These are phyloP conservation scores for Eupithecia inturbata DNA, from an alignment of 2,888 invertebrate species.

Conservation along the genomic window DNA sequence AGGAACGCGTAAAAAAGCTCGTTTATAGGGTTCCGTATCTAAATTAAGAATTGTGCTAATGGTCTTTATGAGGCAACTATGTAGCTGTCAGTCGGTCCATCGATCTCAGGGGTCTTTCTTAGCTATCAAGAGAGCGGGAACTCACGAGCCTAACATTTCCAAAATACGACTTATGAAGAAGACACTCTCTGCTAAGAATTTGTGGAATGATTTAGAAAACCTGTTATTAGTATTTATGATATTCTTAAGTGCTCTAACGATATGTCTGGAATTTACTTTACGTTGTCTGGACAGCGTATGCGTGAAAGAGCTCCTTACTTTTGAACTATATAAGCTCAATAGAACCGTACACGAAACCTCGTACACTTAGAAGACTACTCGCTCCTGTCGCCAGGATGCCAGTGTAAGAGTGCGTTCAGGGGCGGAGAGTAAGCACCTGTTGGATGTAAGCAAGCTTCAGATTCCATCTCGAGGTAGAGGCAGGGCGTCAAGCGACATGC, in stretches of 20 bases:
- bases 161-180: background rate
- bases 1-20: conserved; percentile 25
- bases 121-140: background rate
- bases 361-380: background rate
- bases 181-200: too few species aligned
- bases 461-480: background rate
- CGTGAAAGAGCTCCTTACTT: background rate
- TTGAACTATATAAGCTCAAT: background rate
- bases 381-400: background rate
- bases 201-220: too few species aligned
- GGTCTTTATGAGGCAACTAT: background rate
- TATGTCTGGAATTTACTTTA: too few species aligned
- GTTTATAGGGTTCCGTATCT: conserved; percentile 18
- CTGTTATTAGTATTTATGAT: too few species aligned
- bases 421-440: background rate
- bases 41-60: background rate
- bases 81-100: background rate
- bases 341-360: background rate
- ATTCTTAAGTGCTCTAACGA: too few species aligned
- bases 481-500: background rate
- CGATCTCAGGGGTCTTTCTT: background rate
- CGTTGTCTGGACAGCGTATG: too few species aligned
- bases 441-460: background rate
- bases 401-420: background rate
- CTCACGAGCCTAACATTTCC: background rate